A percentile compares a stretch with the other conserved stretches of the same genome.
Conservation (phyloP, 1,140 invertebrate genomes). For the Uloborus diversus region DNA sequence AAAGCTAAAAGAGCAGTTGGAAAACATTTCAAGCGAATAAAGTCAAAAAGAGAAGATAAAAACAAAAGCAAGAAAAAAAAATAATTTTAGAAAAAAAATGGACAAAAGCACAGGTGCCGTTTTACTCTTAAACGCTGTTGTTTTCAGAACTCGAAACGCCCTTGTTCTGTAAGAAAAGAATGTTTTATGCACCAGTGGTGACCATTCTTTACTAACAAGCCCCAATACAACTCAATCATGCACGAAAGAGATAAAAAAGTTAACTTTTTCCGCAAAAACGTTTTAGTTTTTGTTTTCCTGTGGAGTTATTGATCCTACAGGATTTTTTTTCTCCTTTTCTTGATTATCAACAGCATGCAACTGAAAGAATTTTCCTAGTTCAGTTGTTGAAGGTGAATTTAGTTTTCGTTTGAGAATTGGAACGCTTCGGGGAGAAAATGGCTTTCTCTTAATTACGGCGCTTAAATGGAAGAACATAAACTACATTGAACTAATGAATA, state of each 20-base stretch:
- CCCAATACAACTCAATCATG: slow-evolving; percentile 27
- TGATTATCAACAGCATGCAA: too few relatives aligned
- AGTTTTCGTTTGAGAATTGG: too few relatives aligned
- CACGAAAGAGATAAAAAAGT: not conserved
- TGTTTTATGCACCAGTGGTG: slow-evolving; percentile 9
- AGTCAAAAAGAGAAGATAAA: not conserved
- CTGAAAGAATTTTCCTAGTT: too few relatives aligned
- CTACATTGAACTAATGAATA: too few relatives aligned
- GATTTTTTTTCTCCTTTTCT: too few relatives aligned
- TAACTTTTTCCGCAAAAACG: not conserved
- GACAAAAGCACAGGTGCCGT: slow-evolving; percentile 33
- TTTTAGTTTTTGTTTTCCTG: too few relatives aligned
- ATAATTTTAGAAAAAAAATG: slow-evolving; percentile 2
- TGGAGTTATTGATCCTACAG: too few relatives aligned
- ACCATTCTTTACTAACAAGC: slow-evolving; percentile 7
- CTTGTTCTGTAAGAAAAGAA: slow-evolving; percentile 4
- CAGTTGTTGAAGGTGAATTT: too few relatives aligned
- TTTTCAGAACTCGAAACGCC: slow-evolving; percentile 3
- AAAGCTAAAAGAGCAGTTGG: slow-evolving; percentile 5
- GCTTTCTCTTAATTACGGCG: too few relatives aligned
- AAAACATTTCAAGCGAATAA: slow-evolving; percentile 35
- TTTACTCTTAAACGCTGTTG: slow-evolving; percentile 34
- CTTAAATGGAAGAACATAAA: too few relatives aligned
- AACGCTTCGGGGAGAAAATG: too few relatives aligned
- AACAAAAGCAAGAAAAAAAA: slow-evolving; percentile 7